These are phyloP conservation scores for Caenorhabditis elegans DNA, from an alignment of 1,140 invertebrate genomes.

Conservation along the genomic window WBcel235 BX284602.5:6059501-6060000, in stretches of 20 bases:
- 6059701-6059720: conserved; percentile 60
- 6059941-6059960: neutral
- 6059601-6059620: neutral
- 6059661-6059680: neutral
- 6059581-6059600: too few relatives aligned
- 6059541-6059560: too few relatives aligned
- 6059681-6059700: conserved; percentile 35
- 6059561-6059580: too few relatives aligned
- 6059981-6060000: neutral
- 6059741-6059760: conserved; percentile 59
- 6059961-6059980: neutral
- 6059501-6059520: too few relatives aligned
- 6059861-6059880: conserved; percentile 86
- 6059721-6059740: conserved; percentile 44
- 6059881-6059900: conserved; percentile 80
- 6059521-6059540: too few relatives aligned
- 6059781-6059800: conserved; percentile 68
- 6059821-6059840: conserved; percentile 79
- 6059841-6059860: conserved; percentile 74
- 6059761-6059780: conserved; percentile 57
- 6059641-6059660: neutral
- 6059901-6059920: conserved; percentile 18
- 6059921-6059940: neutral
- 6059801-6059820: conserved; percentile 75
- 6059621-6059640: neutral